Base-by-base conservation (phyloP, 2,113 vertebrate genomes). In the Maccullochella peelii region DNA sequence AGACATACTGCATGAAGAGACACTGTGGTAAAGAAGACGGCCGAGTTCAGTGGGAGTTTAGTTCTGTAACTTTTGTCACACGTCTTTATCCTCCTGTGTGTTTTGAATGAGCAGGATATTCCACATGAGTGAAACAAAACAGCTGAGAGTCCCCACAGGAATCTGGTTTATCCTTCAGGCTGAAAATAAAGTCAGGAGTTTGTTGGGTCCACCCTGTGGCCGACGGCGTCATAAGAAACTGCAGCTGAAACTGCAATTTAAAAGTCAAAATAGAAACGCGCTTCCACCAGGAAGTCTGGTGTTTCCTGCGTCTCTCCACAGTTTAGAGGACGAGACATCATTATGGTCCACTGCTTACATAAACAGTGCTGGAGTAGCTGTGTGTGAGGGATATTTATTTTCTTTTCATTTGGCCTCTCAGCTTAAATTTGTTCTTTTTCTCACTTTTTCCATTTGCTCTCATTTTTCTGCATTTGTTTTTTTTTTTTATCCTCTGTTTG, bases 261-360 rank as follows among this genome's bases (percentile, higher is more conserved):
- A 59, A 54, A 8, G 2, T 77, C 49, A 40, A 87, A 88, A 87
- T 82, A 90, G 71, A 80, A 84, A 47, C 25, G 9, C 16, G 66
- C 25, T 38, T 80, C 85, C 89, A 87, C 23, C 49, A 52, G 78
- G 69, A 66, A 75, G 12, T 77, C 72, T 76, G 86, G 71, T n/a
- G 84, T 68, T 88, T 80, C 74, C 79, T 73, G 79, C 71, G 5
- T 52, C 73, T 62, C 5, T 8, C 76, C 79, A 3, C 73, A 80
- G 83, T 50, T 80, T 65, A 18, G 76, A 49, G 14, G 59, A 30
- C 1, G 7, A 67, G 84, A 74, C 76, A 0, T 71, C 15, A 8
- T 44, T 63, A 50, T 8, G 57, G 80, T 79, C 54, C 44, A 50
- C 14, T 1, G 21, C 38, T 61, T 44, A 71, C 65, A 80, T 27